phyloP scores from a whole-genome alignment of 2,888 invertebrate species.

The Drosophila infuscata region DNA sequence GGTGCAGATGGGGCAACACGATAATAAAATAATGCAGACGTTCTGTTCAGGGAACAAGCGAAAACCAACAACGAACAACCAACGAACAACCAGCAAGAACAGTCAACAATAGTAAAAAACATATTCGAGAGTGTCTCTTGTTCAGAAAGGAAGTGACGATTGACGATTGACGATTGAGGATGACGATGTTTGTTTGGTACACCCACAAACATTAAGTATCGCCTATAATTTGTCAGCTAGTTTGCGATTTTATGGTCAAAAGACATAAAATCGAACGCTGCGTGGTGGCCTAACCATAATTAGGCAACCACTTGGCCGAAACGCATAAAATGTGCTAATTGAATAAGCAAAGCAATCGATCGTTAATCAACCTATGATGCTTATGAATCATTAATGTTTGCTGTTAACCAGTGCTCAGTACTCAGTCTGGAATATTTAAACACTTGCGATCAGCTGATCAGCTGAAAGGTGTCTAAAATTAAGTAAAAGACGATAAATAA shows the following conservation, averaged over 20 bases:
- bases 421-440: background rate
- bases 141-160: constrained; percentile 67
- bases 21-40: constrained; percentile 75
- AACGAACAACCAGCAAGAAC: constrained; percentile 9
- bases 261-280: constrained; percentile 67
- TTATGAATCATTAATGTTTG: constrained; percentile 59
- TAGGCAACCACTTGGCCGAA: constrained; percentile 55
- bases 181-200: constrained; percentile 44
- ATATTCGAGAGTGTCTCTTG: constrained; percentile 39
- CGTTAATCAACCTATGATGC: constrained; percentile 65
- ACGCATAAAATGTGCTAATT: constrained; percentile 81
- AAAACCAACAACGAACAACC: constrained; percentile 14
- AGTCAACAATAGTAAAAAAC: constrained; percentile 29
- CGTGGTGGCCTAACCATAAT: constrained; percentile 58
- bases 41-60: constrained; percentile 45
- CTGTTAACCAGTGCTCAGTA: constrained; percentile 1
- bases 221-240: constrained; percentile 43
- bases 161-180: constrained; percentile 43
- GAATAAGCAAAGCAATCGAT: constrained; percentile 71
- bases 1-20: constrained; percentile 68
- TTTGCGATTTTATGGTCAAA: constrained; percentile 62
- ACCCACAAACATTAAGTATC: constrained; percentile 35
- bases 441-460: background rate
- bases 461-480: background rate
- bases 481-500: background rate